phyloP scores from a whole-genome alignment of 2,797 vertebrate species.

The Triplophysa bombifrons region DNA sequence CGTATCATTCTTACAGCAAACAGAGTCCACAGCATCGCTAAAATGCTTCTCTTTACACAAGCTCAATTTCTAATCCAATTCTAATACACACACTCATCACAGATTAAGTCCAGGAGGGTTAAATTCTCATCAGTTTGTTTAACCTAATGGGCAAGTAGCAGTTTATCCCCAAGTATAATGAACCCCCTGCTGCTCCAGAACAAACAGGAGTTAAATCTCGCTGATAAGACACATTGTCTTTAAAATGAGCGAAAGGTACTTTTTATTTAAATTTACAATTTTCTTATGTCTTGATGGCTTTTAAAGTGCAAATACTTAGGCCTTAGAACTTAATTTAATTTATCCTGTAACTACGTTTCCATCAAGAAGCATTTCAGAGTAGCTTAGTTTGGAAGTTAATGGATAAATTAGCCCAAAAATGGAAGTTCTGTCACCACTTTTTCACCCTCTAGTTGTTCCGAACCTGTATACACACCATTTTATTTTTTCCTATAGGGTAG shows the following conservation, averaged over 20 bases:
- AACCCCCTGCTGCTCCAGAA: conserved; percentile 34
- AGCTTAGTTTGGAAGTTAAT: not conserved
- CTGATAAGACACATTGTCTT: conserved; percentile 36
- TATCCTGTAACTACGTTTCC: not conserved
- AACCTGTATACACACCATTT: no score
- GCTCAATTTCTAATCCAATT: conserved; percentile 42
- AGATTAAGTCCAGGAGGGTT: conserved; percentile 39
- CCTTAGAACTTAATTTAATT: no score
- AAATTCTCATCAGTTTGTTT: conserved; percentile 38
- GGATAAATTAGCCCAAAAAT: no score
- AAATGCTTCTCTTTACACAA: conserved; percentile 31
- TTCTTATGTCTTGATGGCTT: not conserved
- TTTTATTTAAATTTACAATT: not conserved
- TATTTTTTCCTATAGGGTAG: no score
- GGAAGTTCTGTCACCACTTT: no score
- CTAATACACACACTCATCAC: conserved; percentile 37
- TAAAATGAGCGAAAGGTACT: not conserved
- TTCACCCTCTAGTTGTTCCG: no score
- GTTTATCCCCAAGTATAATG: conserved; percentile 29
- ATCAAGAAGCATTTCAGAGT: not conserved
- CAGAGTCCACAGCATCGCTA: conserved; percentile 8
- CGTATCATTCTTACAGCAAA: conserved; percentile 4
- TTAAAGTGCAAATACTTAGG: no score
- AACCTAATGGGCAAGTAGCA: conserved; percentile 39
- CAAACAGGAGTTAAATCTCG: conserved; percentile 30